Conservation (phyloP, 2,888 invertebrate species). For the Dicyrtomina minuta region DNA sequence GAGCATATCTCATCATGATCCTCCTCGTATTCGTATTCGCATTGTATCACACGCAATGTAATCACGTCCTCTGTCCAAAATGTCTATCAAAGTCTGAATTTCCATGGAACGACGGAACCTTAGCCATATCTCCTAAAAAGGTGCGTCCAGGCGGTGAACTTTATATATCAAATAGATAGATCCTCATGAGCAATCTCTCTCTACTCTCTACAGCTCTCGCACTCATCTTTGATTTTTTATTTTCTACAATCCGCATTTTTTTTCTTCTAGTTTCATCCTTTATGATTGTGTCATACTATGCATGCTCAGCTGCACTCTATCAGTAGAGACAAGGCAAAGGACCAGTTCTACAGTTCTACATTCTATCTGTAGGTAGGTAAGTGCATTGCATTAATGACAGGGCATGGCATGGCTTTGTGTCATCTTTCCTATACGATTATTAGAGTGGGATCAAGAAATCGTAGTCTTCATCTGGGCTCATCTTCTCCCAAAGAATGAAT, state of each 20-base stretch:
- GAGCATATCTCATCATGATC: neutral
- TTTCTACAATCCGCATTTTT: neutral
- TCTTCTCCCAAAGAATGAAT: no score
- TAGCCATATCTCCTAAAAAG: neutral
- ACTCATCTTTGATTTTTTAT: neutral
- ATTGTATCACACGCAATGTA: constrained; percentile 2
- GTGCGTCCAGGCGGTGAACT: neutral
- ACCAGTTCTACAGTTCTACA: neutral
- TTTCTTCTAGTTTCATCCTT: neutral
- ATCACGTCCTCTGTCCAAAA: neutral
- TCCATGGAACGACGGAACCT: neutral
- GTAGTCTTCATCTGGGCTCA: no score
- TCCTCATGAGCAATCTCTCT: neutral
- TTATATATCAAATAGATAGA: neutral
- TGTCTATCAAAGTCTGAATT: constrained; percentile 7
- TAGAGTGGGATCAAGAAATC: no score
- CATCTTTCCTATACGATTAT: no score
- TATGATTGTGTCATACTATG: neutral
- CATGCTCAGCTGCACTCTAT: neutral
- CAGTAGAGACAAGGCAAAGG: no score
- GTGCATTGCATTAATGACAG: no score
- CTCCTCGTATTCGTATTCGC: neutral
- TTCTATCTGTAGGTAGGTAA: no score
- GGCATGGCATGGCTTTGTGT: no score
- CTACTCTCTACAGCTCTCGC: neutral